phyloP scores from a whole-genome alignment of 2,113 vertebrate species.

The Chiloscyllium plagiosum region DNA sequence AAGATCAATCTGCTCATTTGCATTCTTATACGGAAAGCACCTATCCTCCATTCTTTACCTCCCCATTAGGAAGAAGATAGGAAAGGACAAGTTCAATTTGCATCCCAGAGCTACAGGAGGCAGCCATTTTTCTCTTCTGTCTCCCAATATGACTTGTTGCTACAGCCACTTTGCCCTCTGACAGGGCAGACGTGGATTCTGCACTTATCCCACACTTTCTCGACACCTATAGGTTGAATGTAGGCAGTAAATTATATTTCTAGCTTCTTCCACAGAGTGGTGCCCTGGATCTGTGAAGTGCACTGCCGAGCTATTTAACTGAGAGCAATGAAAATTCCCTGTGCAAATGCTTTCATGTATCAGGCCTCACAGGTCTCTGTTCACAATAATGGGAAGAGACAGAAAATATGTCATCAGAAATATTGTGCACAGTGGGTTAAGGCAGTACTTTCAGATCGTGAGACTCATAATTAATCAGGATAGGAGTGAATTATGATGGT shows the following conservation, averaged over 20 bases:
- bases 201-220: background rate
- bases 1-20: background rate
- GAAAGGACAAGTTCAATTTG: background rate
- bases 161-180: background rate
- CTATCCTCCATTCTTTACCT: background rate
- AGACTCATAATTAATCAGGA: background rate
- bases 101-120: background rate
- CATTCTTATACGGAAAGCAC: background rate
- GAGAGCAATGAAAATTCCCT: background rate
- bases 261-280: constrained; percentile 13
- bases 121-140: background rate
- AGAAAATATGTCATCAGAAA: background rate
- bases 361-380: background rate
- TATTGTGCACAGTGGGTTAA: background rate
- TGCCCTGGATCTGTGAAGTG: background rate
- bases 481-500: background rate
- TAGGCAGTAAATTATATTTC: background rate
- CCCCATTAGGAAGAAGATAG: background rate
- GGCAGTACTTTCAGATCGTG: background rate
- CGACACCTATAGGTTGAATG: background rate
- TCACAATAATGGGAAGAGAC: background rate
- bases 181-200: background rate
- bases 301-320: background rate
- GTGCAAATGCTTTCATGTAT: background rate
- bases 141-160: background rate